Evolutionary conservation across 2,888 invertebrate species (phyloP), one percentile per base, ranked within the genome.

Genomic region (Drosophila barbarae): DNA sequence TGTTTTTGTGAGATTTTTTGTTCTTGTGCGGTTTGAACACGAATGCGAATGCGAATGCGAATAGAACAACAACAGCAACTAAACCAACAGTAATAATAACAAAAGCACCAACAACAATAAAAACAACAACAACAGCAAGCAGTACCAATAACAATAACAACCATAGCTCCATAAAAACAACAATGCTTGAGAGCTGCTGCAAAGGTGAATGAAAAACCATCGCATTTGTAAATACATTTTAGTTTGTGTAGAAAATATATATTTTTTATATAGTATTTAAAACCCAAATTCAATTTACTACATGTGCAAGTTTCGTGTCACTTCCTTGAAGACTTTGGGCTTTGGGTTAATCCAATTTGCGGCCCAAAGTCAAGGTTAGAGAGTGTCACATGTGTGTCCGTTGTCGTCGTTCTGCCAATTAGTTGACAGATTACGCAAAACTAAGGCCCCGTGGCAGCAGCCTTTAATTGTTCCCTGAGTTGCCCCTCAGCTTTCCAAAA

Each of bases 341-440:
- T 13, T 46, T 47, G n/a, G 15, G 23, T 36, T 56, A 56, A 56
- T 56, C 83, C 79, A 80, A 80, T 80, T 80, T 80, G 69, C 59
- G 60, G 58, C 47, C 58, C 56, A 49, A 42, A 51, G 52, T 34
- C 50, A 47, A 34, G 23, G 30, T 46, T 42, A 12, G 13, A 15
- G 13, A 8, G 32, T 15, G 35, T 26, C n/a, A 21, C 38, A 49
- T 54, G 50, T 21, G 32, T 23, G 59, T 67, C 30, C 23, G 8
- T 23, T 39, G 21, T 39, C 21, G 39, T 42, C 10, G 42, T 42
- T 10, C n/a, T 64, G 71, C 71, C 83, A 82, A 80, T 82, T 84
- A 80, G 85, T 80, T 80, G 76, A 70, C 83, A 82, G 82, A 80
- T 84, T 84, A 76, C 74, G 85, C 83, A 82, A 84, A 79, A 73